A percentile compares a stretch with the other conserved stretches of the same genome.
phyloP scores from a whole-genome alignment of 2,113 vertebrate species.

The Megalops atlanticus region DNA sequence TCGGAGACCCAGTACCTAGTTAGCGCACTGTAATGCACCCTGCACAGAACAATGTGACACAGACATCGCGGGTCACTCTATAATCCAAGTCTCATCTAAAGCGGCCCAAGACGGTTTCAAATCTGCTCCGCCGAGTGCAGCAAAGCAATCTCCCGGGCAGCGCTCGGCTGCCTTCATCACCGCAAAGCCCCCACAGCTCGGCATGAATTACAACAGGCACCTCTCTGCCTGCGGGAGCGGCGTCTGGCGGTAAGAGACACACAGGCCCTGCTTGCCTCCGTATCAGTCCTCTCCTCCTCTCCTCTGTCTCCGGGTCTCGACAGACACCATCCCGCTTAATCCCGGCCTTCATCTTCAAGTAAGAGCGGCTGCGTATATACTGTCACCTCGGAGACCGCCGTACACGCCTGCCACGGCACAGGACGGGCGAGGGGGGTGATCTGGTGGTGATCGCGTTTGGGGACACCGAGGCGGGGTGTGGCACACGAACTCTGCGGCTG shows the following conservation, averaged over 20 bases:
- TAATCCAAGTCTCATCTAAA: slow-evolving; percentile 97
- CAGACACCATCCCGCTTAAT: slow-evolving; percentile 66
- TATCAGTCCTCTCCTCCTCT: slow-evolving; percentile 48
- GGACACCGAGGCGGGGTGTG: neutral
- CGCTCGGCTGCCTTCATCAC: slow-evolving; percentile 86
- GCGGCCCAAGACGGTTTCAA: slow-evolving; percentile 92
- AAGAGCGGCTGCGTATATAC: slow-evolving; percentile 47
- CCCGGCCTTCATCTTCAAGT: slow-evolving; percentile 70
- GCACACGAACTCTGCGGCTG: slow-evolving; percentile 25
- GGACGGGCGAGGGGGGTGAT: slow-evolving; percentile 6
- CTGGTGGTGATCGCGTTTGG: neutral
- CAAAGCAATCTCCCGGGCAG: slow-evolving; percentile 91
- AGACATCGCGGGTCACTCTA: slow-evolving; percentile 95
- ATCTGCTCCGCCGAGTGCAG: slow-evolving; percentile 89
- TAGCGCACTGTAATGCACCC: slow-evolving; percentile 92
- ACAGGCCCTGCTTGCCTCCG: slow-evolving; percentile 51
- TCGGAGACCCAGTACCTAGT: slow-evolving; percentile 83
- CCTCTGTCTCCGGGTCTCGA: slow-evolving; percentile 68
- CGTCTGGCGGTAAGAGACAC: too few relatives aligned
- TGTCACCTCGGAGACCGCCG: neutral
- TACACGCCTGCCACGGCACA: slow-evolving; percentile 2
- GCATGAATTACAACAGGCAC: slow-evolving; percentile 97
- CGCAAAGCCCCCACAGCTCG: slow-evolving; percentile 88
- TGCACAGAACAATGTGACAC: slow-evolving; percentile 95
- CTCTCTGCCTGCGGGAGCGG: slow-evolving; percentile 55